Evolutionary conservation across 2,888 invertebrate species (phyloP).

Genomic region (Lottia gigantea): DNA sequence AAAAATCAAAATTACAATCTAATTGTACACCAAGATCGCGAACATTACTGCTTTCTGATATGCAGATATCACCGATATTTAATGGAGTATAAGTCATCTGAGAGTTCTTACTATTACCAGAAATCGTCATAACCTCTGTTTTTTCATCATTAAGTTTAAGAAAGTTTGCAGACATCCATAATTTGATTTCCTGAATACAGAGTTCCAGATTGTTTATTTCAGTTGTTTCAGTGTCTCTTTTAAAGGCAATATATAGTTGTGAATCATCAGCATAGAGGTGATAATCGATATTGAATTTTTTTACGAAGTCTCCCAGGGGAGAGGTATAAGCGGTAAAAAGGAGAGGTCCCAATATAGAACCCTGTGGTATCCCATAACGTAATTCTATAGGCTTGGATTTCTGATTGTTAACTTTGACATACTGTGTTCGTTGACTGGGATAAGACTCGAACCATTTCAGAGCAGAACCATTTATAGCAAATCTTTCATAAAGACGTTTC

Average conservation of each 20-base stretch:
- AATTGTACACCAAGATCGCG: slow-evolving; percentile 12
- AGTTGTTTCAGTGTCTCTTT: no score
- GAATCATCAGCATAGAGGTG: no score
- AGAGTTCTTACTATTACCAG: not conserved
- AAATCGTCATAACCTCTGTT: not conserved
- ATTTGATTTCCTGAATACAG: no score
- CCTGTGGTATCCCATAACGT: not conserved
- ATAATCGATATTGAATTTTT: no score
- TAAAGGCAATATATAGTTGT: no score
- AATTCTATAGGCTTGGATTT: not conserved
- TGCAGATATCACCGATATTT: not conserved
- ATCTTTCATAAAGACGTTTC: not conserved
- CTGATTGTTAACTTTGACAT: not conserved
- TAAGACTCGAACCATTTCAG: not conserved
- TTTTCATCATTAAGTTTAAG: not conserved
- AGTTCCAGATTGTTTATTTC: no score
- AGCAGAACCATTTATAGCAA: not conserved
- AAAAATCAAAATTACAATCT: slow-evolving; percentile 3
- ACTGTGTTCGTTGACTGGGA: not conserved
- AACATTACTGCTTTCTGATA: not conserved
- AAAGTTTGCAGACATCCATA: not conserved
- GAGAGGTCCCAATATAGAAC: no score
- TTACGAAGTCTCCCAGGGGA: not conserved
- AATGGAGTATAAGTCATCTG: not conserved
- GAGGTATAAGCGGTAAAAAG: not conserved